Evolutionary conservation across 2,888 invertebrate species (phyloP).

Genomic region (Microctonus hyperodae): DNA sequence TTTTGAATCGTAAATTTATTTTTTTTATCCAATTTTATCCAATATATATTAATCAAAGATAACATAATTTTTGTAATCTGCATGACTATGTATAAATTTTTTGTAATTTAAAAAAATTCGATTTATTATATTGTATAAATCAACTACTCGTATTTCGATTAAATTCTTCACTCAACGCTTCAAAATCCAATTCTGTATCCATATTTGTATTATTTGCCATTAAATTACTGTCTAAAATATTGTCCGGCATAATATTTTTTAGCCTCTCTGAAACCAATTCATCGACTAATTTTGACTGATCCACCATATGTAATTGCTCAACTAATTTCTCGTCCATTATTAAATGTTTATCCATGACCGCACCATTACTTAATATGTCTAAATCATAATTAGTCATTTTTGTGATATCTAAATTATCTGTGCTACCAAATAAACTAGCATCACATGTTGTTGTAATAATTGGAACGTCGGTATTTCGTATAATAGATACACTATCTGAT

Average conservation of each 20-base stretch:
- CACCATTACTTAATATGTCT: conserved; percentile 54
- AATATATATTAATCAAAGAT: background rate
- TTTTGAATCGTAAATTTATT: conserved; percentile 5
- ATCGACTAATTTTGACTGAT: conserved; percentile 57
- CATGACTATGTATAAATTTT: too few species aligned
- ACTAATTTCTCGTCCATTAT: conserved; percentile 59
- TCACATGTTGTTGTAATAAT: conserved; percentile 53
- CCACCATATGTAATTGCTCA: conserved; percentile 56
- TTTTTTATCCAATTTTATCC: too few species aligned
- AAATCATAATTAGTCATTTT: conserved; percentile 55
- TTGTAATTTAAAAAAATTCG: too few species aligned
- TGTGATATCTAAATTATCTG: conserved; percentile 54
- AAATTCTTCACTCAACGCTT: conserved; percentile 59
- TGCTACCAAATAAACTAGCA: conserved; percentile 51
- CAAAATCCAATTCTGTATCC: conserved; percentile 58
- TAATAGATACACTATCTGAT: conserved; percentile 45
- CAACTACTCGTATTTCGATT: conserved; percentile 58
- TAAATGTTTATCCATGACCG: conserved; percentile 54
- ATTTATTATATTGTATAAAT: too few species aligned
- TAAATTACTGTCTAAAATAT: conserved; percentile 55
- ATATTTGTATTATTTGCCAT: conserved; percentile 52
- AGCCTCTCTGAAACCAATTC: conserved; percentile 57
- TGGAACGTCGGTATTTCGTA: conserved; percentile 52
- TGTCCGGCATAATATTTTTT: conserved; percentile 58
- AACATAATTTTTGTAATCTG: too few species aligned